Conservation (phyloP, 2,113 vertebrate species). For the Coptodon bakossiorum region DNA sequence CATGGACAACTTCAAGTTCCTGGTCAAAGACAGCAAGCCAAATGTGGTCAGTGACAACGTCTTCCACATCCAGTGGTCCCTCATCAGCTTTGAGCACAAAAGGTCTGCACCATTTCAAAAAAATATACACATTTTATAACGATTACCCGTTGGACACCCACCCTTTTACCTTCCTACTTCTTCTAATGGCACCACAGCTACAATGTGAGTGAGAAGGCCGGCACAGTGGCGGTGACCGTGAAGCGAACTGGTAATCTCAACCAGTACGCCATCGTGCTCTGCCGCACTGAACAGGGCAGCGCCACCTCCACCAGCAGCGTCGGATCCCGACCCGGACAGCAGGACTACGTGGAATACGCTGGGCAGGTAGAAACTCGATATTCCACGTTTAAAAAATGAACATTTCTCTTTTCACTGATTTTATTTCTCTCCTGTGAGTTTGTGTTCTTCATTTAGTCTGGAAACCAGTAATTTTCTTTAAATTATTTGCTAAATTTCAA, state of each 20-base stretch:
- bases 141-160: fast-evolving
- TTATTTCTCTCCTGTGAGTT: background rate
- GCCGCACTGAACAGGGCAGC: conserved; percentile 80
- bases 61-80: conserved; percentile 96
- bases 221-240: conserved; percentile 80
- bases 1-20: conserved; percentile 88
- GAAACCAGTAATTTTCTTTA: background rate
- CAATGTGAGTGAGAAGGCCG: conserved; percentile 82
- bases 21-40: conserved; percentile 92
- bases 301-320: conserved; percentile 75
- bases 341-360: conserved; percentile 87
- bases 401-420: fast-evolving
- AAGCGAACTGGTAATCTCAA: conserved; percentile 87
- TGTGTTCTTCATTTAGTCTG: background rate
- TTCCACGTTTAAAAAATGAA: background rate
- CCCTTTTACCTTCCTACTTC: background rate
- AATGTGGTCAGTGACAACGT: conserved; percentile 83
- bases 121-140: background rate
- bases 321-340: conserved; percentile 67
- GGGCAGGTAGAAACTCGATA: conserved; percentile 75
- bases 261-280: conserved; percentile 91
- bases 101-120: conserved; percentile 66
- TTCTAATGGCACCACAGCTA: conserved; percentile 72
- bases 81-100: conserved; percentile 85
- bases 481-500: background rate